Base-by-base conservation (phyloP, 2,797 vertebrate species). In the Craterocephalus amniculus region DNA sequence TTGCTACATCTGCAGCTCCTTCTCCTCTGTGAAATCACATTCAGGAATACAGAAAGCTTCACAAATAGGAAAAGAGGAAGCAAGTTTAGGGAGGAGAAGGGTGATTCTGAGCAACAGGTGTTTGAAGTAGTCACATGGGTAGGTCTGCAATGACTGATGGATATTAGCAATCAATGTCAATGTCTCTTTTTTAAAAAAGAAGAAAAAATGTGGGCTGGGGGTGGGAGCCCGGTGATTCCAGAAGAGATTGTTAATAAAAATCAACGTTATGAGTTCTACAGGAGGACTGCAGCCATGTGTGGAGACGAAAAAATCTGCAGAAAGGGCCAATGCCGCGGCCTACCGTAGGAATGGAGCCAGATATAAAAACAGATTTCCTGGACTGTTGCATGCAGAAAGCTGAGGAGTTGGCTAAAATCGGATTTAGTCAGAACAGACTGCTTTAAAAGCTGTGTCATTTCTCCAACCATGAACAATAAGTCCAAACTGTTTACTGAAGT, bases 161-260 rank as follows among this genome's bases (percentile, higher is more conserved):
- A 14, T 58, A 13, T 58, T 22, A 35, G 56, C 56, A 58, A 58
- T 58, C n/a, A 55, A 16, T 29, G 16, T 56, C 54, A 13, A 36
- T 14, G 12, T 58, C 34, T 58, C 31, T 55, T 57, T 35, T 35
- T 22, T 16, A 0, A 5, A 0, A 6, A 58, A 36, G 3, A 0
- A 2, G 9, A 9, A 13, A 22, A 58, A 22, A n/a, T 8, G 22
- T 10, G 32, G 32, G 9, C 31, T n/a, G n/a, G 11, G 5, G 43
- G 5, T n/a, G n/a, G n/a, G n/a, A 6, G 31, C 31, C 0, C 11
- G 22, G 13, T n/a, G 35, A 24, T 8, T 34, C 20, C 35, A 58
- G 1, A 58, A 24, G 12, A 14, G 12, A 57, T 14, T 7, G 22
- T 24, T 20, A 57, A 57, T 5, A 34, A n/a, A 32, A 34, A 5